Evolutionary conservation across 1,140 invertebrate species (phyloP).

Genomic region (Papilio machaon): DNA sequence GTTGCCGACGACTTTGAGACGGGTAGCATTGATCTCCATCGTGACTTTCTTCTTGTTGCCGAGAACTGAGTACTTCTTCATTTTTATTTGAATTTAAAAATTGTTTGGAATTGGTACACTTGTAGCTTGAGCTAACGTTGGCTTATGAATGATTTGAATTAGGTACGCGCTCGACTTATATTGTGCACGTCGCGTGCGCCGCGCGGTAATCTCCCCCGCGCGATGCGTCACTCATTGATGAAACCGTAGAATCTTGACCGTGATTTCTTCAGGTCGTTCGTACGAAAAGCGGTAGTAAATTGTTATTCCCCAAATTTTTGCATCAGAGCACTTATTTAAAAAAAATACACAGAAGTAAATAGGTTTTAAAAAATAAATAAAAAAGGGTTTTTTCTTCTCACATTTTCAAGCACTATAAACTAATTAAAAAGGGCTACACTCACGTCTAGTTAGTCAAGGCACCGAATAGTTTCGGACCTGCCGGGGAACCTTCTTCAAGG

Average conservation of each 20-base stretch:
- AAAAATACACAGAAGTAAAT: too few relatives aligned
- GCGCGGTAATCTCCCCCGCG: conserved; percentile 64
- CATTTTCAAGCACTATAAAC: background rate
- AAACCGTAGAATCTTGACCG: conserved; percentile 40
- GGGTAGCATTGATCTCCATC: conserved; percentile 66
- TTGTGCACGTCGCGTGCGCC: conserved; percentile 47
- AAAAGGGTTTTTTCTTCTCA: background rate
- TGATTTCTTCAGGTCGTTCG: conserved; percentile 24
- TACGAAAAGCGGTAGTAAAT: conserved; percentile 7
- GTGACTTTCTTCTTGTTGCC: conserved; percentile 79
- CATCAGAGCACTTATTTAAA: background rate
- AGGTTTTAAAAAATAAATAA: background rate
- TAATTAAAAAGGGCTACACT: too few relatives aligned
- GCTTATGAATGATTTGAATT: conserved; percentile 63
- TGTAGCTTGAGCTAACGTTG: conserved; percentile 42
- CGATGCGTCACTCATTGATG: conserved; percentile 69
- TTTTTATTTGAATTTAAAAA: conserved; percentile 45
- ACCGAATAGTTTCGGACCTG: too few relatives aligned
- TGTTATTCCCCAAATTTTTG: conserved; percentile 13
- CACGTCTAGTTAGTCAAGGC: too few relatives aligned
- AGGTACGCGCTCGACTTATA: conserved; percentile 57
- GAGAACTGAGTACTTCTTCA: conserved; percentile 75
- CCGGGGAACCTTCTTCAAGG: too few relatives aligned
- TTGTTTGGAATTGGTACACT: conserved; percentile 39
- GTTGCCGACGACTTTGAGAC: conserved; percentile 71